phyloP scores from a whole-genome alignment of 2,797 vertebrate species.

The Scyliorhinus canicula region DNA sequence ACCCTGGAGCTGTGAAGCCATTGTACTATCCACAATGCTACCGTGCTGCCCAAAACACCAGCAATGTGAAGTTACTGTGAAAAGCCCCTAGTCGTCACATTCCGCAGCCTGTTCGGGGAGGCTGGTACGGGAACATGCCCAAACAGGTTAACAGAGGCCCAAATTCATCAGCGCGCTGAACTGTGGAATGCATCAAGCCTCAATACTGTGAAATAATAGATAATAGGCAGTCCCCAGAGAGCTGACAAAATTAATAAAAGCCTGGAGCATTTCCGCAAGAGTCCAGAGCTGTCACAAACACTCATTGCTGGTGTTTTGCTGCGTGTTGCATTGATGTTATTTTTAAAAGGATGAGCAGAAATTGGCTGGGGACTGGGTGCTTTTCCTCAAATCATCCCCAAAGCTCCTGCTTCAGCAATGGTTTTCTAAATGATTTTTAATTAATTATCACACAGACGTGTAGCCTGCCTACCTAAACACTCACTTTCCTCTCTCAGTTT shows the following conservation, averaged over 20 bases:
- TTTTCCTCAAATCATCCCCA: conserved; percentile 48
- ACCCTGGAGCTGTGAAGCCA: no score
- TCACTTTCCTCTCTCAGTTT: conserved; percentile 57
- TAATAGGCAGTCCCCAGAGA: conserved; percentile 5
- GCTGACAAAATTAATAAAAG: conserved; percentile 20
- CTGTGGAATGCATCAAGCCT: not conserved
- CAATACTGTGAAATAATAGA: not conserved
- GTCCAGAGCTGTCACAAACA: not conserved
- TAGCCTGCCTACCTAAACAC: conserved; percentile 61
- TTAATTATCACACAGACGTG: conserved; percentile 62
- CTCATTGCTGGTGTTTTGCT: not conserved
- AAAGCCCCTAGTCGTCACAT: no score
- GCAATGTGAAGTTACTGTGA: no score
- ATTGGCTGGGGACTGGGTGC: conserved; percentile 46
- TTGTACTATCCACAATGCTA: no score
- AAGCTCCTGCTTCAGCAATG: not conserved
- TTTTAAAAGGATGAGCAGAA: conserved; percentile 44
- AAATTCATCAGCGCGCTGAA: not conserved
- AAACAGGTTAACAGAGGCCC: not conserved
- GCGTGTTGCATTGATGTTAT: not conserved
- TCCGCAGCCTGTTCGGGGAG: no score
- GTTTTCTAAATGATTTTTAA: conserved; percentile 54
- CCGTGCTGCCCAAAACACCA: no score
- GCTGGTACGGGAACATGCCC: no score
- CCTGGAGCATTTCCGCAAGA: not conserved